These are phyloP conservation scores for Morus bassanus DNA, from an alignment of 2,797 vertebrate species.

Conservation along the genomic window DNA sequence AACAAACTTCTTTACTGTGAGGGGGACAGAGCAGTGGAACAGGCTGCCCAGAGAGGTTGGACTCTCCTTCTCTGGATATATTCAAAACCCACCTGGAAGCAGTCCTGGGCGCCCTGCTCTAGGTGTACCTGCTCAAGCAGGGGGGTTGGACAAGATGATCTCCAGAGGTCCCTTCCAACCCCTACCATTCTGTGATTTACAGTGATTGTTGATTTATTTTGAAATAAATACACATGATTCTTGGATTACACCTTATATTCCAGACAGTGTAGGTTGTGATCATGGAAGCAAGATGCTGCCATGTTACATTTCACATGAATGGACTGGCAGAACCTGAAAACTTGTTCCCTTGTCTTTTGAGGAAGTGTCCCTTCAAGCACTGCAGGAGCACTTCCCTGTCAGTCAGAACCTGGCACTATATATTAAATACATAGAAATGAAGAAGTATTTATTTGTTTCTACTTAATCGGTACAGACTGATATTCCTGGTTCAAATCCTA, in stretches of 20 bases:
- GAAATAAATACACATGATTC: not conserved
- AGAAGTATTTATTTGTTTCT: not conserved
- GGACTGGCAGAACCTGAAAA: not conserved
- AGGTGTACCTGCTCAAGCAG: no score
- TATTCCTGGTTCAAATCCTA: not conserved
- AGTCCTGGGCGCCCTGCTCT: no score
- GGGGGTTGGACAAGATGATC: no score
- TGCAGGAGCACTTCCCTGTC: not conserved
- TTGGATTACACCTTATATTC: not conserved
- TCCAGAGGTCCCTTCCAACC: no score
- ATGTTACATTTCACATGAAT: not conserved
- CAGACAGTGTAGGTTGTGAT: not conserved
- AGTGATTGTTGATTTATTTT: not conserved
- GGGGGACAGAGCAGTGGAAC: no score
- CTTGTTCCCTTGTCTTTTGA: not conserved
- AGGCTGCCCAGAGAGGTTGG: no score
- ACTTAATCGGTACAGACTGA: not conserved
- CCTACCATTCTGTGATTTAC: no score
- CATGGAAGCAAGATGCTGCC: not conserved
- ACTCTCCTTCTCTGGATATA: no score
- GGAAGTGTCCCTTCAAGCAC: not conserved
- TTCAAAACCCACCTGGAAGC: no score
- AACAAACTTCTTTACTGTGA: no score
- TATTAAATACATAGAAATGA: not conserved
- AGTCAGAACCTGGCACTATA: not conserved